Evolutionary conservation across 2,888 invertebrate genomes (phyloP).

Genomic region (Leucophenga maculata): DNA sequence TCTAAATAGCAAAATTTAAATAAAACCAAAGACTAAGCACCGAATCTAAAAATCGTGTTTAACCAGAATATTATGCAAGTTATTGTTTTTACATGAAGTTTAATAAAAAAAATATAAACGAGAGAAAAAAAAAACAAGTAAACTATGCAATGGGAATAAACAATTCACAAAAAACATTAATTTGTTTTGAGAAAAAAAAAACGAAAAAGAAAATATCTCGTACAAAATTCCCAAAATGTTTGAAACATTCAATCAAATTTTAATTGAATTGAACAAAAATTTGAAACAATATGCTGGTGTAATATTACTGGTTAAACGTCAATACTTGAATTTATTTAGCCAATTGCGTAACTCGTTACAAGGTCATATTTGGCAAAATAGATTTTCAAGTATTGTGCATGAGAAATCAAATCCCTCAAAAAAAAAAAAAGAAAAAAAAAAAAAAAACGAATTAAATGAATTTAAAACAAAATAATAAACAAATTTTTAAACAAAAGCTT

Average conservation of each 20-base stretch:
- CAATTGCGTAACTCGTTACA: conserved; percentile 33
- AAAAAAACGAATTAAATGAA: conserved; percentile 15
- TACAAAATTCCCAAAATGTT: conserved; percentile 32
- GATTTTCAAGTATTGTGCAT: conserved; percentile 70
- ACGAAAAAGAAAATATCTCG: conserved; percentile 23
- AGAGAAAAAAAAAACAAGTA: conserved; percentile 27
- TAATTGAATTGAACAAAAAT: conserved; percentile 46
- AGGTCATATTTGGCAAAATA: conserved; percentile 55
- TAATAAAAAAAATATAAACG: conserved; percentile 25
- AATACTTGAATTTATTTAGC: conserved; percentile 71
- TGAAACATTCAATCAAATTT: conserved; percentile 13
- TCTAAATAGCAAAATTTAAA: conserved; percentile 40
- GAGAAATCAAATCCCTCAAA: conserved; percentile 73
- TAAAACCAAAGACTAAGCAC: conserved; percentile 54
- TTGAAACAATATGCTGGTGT: conserved; percentile 72
- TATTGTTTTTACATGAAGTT: conserved; percentile 59
- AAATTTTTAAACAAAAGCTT: conserved; percentile 40
- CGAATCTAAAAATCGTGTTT: conserved; percentile 60
- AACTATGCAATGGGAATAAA: conserved; percentile 26
- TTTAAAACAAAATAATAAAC: conserved; percentile 49
- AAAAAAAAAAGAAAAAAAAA: conserved; percentile 62
- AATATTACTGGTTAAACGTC: conserved; percentile 71
- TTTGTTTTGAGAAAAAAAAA: conserved; percentile 32
- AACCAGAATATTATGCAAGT: conserved; percentile 71
- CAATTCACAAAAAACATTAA: conserved; percentile 27